Conservation (phyloP, 2,888 invertebrate genomes). For the Halictus ligatus region DNA sequence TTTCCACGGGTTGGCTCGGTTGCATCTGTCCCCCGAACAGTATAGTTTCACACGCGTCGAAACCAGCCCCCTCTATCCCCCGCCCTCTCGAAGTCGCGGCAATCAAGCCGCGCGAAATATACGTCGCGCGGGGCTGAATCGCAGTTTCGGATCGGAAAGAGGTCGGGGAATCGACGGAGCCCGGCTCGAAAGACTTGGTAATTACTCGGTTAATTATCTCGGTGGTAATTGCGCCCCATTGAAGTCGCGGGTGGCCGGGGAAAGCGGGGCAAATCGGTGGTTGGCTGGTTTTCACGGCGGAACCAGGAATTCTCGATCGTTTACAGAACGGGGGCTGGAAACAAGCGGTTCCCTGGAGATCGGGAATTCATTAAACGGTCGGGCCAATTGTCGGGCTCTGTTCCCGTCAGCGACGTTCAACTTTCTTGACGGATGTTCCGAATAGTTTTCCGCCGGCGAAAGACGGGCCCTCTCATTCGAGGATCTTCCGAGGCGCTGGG, state of each 20-base stretch:
- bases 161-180: background rate
- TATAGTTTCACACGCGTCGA: slow-evolving; percentile 2
- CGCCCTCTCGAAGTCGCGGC: background rate
- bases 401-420: slow-evolving; percentile 11
- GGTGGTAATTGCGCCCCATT: background rate
- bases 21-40: background rate
- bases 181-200: background rate
- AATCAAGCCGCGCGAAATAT: slow-evolving; percentile 3
- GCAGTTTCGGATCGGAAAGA: slow-evolving; percentile 10
- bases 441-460: slow-evolving; percentile 1
- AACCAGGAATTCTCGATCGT: background rate
- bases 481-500: background rate
- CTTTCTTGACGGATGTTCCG: slow-evolving; percentile 16
- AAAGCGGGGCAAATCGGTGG: background rate
- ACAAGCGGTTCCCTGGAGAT: slow-evolving; percentile 1
- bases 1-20: background rate
- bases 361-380: slow-evolving; percentile 12
- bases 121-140: background rate
- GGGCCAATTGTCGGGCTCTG: background rate
- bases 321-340: background rate
- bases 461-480: background rate
- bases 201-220: slow-evolving; percentile 3
- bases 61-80: background rate
- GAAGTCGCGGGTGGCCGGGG: background rate
- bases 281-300: background rate